A percentile compares a stretch with the other conserved stretches of the same genome.
phyloP scores from a whole-genome alignment of 1,140 invertebrate species.

The Coptotermes formosanus region DNA sequence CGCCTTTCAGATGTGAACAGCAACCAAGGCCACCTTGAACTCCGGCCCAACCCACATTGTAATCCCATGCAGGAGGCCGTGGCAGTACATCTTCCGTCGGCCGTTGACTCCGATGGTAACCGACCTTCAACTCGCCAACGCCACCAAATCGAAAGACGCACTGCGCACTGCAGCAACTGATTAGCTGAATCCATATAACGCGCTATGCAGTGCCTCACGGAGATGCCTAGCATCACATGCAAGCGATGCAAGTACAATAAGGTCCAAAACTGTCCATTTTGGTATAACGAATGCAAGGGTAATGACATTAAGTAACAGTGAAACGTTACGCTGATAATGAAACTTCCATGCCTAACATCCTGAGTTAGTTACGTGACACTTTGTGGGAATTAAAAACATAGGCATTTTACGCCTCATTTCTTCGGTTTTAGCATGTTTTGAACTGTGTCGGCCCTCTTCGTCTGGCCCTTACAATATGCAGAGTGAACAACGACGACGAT shows the following conservation, averaged over 20 bases:
- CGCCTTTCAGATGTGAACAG: conserved; percentile 22
- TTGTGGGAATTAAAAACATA: no score
- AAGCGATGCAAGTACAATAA: not conserved
- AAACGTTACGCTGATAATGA: no score
- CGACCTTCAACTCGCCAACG: conserved; percentile 33
- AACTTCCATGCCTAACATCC: no score
- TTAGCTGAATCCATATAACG: not conserved
- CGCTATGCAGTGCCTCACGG: not conserved
- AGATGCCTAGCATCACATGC: no score
- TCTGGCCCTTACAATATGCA: no score
- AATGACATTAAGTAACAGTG: not conserved
- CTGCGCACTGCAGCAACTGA: not conserved
- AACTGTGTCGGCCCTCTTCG: no score
- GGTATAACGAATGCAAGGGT: not conserved
- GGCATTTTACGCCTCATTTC: no score
- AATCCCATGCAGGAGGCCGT: not conserved
- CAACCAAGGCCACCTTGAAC: conserved; percentile 11
- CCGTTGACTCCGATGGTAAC: conserved; percentile 30
- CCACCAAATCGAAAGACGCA: conserved; percentile 7
- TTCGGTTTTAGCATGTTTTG: no score
- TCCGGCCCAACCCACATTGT: not conserved
- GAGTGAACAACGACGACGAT: no score
- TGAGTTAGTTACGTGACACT: no score
- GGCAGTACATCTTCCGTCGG: not conserved
- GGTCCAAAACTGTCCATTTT: not conserved